Conservation (phyloP, 2,888 invertebrate species). For the Argynnis bischoffii region DNA sequence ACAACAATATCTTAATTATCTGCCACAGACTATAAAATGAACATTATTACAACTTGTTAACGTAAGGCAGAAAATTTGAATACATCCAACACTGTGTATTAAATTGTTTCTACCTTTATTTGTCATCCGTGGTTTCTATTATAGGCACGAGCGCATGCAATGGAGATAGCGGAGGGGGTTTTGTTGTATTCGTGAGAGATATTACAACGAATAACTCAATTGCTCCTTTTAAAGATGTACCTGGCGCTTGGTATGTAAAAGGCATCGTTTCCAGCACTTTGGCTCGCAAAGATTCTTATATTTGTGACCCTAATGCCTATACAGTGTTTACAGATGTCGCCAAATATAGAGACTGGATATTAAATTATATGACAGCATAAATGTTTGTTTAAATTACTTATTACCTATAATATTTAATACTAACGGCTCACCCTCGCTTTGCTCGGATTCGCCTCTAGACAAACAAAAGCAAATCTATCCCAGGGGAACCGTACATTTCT, state of each 20-base stretch:
- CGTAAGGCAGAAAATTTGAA: no score
- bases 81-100: no score
- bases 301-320: conserved; percentile 69
- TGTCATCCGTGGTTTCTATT: no score
- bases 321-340: conserved; percentile 70
- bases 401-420: no score
- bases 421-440: no score
- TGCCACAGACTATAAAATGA: background rate
- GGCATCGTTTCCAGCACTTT: conserved; percentile 55
- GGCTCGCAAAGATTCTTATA: conserved; percentile 43
- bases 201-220: conserved; percentile 26
- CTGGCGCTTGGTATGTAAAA: conserved; percentile 52
- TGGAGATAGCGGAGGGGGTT: conserved; percentile 77
- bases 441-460: no score
- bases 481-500: no score
- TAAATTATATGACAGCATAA: conserved; percentile 36
- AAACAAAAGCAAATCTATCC: no score
- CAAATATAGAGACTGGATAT: conserved; percentile 52
- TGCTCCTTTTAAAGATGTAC: conserved; percentile 34
- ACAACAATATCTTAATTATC: background rate
- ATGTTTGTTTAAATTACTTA: no score
- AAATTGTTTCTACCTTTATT: no score
- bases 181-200: conserved; percentile 58
- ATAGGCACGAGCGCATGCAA: conserved; percentile 73
- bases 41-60: background rate